Conservation (phyloP, 1,140 invertebrate genomes). For the Leguminivora glycinivorella region DNA sequence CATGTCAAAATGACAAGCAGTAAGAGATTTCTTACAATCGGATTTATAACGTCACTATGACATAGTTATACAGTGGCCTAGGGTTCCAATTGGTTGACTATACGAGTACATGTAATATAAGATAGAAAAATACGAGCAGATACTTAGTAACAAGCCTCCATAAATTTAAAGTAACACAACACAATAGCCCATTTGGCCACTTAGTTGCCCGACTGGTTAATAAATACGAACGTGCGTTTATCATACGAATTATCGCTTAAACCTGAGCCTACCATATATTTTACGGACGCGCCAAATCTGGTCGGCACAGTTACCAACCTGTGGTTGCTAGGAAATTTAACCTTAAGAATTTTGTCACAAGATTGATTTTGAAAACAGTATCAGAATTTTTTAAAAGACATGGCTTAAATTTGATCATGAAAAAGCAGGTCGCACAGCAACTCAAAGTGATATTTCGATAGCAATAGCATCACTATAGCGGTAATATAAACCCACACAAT, state of each 20-base stretch:
- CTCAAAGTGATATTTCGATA: background rate
- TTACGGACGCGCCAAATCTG: conserved; percentile 1
- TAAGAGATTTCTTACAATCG: too few relatives aligned
- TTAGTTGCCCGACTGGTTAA: background rate
- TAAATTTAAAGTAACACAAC: background rate
- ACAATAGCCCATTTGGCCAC: background rate
- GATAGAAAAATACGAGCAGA: too few relatives aligned
- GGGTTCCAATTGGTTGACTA: too few relatives aligned
- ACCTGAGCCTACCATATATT: conserved; percentile 5
- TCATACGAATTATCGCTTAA: conserved; percentile 21
- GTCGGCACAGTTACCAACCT: background rate
- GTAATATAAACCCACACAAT: background rate
- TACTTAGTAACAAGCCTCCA: too few relatives aligned
- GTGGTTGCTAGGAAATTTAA: background rate
- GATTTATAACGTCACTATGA: too few relatives aligned
- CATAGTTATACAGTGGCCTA: too few relatives aligned
- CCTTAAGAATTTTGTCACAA: background rate
- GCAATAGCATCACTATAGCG: background rate
- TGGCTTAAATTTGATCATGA: background rate
- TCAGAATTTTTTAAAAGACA: background rate
- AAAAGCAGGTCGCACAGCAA: background rate
- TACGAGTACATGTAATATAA: too few relatives aligned
- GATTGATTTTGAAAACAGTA: background rate
- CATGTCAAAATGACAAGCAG: too few relatives aligned
- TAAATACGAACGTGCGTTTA: background rate